Conservation (phyloP, 2,888 invertebrate species). For the Abscondita cerata region DNA sequence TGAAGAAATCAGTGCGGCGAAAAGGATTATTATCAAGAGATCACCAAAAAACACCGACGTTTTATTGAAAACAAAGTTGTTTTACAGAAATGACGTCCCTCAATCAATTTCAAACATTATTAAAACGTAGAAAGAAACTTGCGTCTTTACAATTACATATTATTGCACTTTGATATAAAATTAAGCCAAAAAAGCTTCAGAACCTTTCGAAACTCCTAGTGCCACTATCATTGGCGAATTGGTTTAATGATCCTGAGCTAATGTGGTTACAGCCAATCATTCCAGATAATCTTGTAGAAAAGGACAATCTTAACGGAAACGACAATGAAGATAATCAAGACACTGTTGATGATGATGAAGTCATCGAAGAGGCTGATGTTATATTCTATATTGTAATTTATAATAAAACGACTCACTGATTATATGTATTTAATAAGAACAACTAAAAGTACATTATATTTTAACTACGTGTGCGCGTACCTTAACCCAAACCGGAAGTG, state of each 20-base stretch:
- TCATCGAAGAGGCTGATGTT: neutral
- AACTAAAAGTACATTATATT: no score
- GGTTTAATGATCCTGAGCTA: conserved; percentile 5
- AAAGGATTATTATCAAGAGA: conserved; percentile 36
- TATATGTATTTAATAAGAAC: no score
- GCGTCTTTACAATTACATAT: neutral
- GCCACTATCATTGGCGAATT: neutral
- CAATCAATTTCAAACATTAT: conserved; percentile 24
- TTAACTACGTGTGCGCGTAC: no score
- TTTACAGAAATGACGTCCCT: conserved; percentile 24
- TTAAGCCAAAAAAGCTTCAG: conserved; percentile 9
- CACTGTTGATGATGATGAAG: no score
- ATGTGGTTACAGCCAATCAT: conserved; percentile 2
- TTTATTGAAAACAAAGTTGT: conserved; percentile 19
- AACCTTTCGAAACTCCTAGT: neutral
- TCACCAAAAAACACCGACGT: conserved; percentile 23
- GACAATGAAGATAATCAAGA: neutral
- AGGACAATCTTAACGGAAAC: neutral
- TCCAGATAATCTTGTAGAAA: neutral
- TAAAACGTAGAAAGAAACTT: conserved; percentile 25
- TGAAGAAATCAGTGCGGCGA: conserved; percentile 34
- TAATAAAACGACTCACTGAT: no score
- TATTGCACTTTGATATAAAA: neutral
- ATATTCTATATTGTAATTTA: no score
- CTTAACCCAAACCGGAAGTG: no score